Conservation (phyloP, 2,113 vertebrate species). For the Microtus oregoni region DNA sequence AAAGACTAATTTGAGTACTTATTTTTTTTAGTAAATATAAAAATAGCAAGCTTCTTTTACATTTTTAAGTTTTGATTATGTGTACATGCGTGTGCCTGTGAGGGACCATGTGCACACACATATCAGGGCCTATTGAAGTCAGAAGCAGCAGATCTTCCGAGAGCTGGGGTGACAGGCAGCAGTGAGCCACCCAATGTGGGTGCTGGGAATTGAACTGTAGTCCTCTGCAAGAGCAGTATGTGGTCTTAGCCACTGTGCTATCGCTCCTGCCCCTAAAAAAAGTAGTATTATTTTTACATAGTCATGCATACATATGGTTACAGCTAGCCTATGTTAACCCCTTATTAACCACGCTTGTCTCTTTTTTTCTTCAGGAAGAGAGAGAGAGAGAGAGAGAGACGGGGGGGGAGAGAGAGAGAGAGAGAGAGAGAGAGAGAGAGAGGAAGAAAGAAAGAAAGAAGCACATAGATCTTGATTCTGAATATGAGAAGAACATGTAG, state of each 20-base stretch:
- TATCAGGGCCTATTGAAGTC: not conserved
- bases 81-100: not conserved
- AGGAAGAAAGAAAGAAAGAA: too few relatives aligned
- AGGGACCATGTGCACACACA: not conserved
- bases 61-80: not conserved
- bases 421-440: rapidly evolving
- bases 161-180: not conserved
- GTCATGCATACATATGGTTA: too few relatives aligned
- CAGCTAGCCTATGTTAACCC: not conserved
- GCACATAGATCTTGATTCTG: not conserved
- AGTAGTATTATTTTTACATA: not conserved
- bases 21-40: not conserved
- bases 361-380: too few relatives aligned
- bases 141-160: not conserved
- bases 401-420: not conserved
- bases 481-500: not conserved
- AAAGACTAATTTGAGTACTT: not conserved
- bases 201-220: not conserved
- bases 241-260: not conserved
- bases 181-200: not conserved
- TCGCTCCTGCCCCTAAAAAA: not conserved
- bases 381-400: not conserved
- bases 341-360: not conserved
- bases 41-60: not conserved
- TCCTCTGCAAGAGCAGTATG: not conserved